phyloP scores from a whole-genome alignment of 1,140 invertebrate genomes.

The Macrobrachium rosenbergii region DNA sequence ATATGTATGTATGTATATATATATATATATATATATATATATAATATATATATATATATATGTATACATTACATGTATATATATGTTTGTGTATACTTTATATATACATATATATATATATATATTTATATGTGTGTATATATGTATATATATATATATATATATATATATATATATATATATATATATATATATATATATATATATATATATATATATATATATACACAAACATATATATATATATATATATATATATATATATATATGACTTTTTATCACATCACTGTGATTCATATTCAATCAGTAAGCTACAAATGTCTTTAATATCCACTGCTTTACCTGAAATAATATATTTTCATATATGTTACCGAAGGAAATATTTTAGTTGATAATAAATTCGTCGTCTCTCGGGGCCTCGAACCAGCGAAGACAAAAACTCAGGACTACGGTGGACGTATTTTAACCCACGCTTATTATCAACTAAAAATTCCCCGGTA shows the following conservation, averaged over 20 bases:
- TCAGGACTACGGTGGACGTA: no score
- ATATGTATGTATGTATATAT: not conserved
- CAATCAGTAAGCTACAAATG: no score
- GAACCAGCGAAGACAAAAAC: no score
- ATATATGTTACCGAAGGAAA: no score
- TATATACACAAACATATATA: not conserved
- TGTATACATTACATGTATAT: not conserved
- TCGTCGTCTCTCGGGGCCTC: no score
- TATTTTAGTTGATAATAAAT: no score
- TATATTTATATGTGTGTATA: not conserved
- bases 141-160: slow-evolving; percentile 12
- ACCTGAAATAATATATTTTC: no score
- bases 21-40: not conserved
- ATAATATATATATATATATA: slow-evolving; percentile 16
- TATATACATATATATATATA: slow-evolving; percentile 24
- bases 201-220: slow-evolving; percentile 15
- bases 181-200: slow-evolving; percentile 27
- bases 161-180: slow-evolving; percentile 15
- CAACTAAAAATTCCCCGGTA: no score
- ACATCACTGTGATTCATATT: no score
- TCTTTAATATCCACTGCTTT: no score
- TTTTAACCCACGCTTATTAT: no score
- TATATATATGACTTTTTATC: no score
- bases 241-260: not conserved
- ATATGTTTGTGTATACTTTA: not conserved